Base-by-base conservation (phyloP, 2,888 invertebrate genomes). In the Phoenoteleia sp. region DNA sequence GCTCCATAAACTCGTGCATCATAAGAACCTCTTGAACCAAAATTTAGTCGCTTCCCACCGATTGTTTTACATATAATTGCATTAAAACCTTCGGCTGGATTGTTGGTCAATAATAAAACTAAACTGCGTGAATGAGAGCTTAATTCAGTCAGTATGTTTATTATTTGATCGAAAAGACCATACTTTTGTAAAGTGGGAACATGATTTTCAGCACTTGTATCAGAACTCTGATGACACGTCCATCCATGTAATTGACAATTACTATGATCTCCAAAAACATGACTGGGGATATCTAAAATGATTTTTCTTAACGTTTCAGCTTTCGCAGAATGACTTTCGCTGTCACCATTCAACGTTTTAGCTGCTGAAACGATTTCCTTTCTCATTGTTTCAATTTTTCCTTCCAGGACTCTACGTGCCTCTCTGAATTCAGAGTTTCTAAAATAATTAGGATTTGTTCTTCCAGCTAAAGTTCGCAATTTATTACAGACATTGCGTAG, bases 11-110 rank as follows among this genome's bases (percentile, higher is more conserved):
- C 39, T 45, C 60, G 15, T 2, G 39, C 42, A 42, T 60, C 25
- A 17, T 69, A 79, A 3, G 62, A 62, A 5, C 45, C 42, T 29
- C 52, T 42, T 11, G 27, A 15, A 29, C 25, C 45, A 15, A 33
- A 81, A 49, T 67, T 60, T 0, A 74, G 11, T 29, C 81, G 56
- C 27, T 81, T 81, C 1, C 60, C 81, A 9, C 58, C 58, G 9
- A 66, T 67, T 2, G 17, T 5, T 27, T 74, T 67, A 6, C 66
- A 60, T n/a, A n/a, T n/a, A n/a, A n/a, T n/a, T n/a, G n/a, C n/a
- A n/a, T n/a, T n/a, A n/a, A n/a, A n/a, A n/a, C n/a, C n/a, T n/a
- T n/a, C n/a, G n/a, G n/a, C n/a, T n/a, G n/a, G n/a, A 47, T 47
- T 47, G 21, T 47, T 47, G 3, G 47, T 47, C 19, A 47, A 19